phyloP scores from a whole-genome alignment of 2,797 vertebrate genomes.

The Paedocypris micromegethes region DNA sequence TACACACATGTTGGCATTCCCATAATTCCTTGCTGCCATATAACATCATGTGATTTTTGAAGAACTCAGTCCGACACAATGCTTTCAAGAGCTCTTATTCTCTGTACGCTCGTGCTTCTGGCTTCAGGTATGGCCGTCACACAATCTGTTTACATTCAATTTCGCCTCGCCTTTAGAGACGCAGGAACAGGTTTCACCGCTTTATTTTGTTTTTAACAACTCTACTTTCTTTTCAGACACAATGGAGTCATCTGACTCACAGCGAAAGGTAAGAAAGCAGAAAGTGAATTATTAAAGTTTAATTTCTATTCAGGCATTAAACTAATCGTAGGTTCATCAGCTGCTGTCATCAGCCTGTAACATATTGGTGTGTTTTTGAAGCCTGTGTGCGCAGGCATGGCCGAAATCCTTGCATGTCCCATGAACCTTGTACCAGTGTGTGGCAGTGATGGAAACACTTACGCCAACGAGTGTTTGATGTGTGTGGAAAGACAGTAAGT shows the following conservation, averaged over 20 bases:
- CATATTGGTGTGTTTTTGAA: slow-evolving; percentile 38
- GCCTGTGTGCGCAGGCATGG: slow-evolving; percentile 55
- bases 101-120: slow-evolving; percentile 12
- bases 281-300: background rate
- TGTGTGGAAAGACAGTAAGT: slow-evolving; percentile 66
- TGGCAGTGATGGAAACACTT: slow-evolving; percentile 70
- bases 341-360: too few species aligned
- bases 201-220: background rate
- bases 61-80: slow-evolving; percentile 4
- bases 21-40: background rate
- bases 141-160: background rate
- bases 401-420: slow-evolving; percentile 59
- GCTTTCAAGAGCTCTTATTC: slow-evolving; percentile 1
- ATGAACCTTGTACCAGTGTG: slow-evolving; percentile 70
- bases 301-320: background rate
- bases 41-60: background rate
- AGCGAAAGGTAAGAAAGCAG: slow-evolving; percentile 5
- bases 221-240: slow-evolving; percentile 2
- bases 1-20: slow-evolving; percentile 13
- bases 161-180: background rate
- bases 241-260: background rate
- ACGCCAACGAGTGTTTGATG: slow-evolving; percentile 66
- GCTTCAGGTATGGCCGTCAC: slow-evolving; percentile 6
- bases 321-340: too few species aligned
- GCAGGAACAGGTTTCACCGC: slow-evolving; percentile 1